A percentile compares a stretch with the other conserved stretches of the same genome.
phyloP scores from a whole-genome alignment of 2,888 invertebrate species.

The Ennomos erosarius region DNA sequence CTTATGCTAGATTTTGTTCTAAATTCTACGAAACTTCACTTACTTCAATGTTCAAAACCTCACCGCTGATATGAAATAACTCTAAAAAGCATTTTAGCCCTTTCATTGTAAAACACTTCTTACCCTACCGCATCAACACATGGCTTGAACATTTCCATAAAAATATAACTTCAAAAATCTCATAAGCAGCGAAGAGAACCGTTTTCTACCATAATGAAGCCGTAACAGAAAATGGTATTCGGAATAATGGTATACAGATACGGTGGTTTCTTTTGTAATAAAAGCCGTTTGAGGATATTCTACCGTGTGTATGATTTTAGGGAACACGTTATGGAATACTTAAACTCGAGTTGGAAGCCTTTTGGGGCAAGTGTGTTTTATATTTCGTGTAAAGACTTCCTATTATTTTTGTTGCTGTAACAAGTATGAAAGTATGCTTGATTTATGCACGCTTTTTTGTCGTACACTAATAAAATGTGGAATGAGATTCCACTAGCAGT shows the following conservation, averaged over 20 bases:
- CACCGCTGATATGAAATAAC: too few species aligned
- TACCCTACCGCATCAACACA: constrained; percentile 4
- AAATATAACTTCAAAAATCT: constrained; percentile 21
- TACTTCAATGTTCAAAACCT: too few species aligned
- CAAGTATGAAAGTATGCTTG: too few species aligned
- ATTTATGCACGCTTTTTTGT: too few species aligned
- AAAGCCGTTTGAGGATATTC: constrained; percentile 17
- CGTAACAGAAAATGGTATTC: constrained; percentile 16
- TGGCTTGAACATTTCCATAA: constrained; percentile 21
- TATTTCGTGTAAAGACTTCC: constrained; percentile 1
- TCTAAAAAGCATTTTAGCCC: too few species aligned
- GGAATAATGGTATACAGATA: constrained; percentile 21
- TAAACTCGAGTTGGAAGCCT: constrained; percentile 10
- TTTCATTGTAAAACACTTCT: too few species aligned
- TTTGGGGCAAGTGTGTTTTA: constrained; percentile 7
- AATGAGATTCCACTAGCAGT: too few species aligned
- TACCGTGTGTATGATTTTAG: constrained; percentile 22
- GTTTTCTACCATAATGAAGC: constrained; percentile 25
- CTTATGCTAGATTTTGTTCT: too few species aligned
- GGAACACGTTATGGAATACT: constrained; percentile 17
- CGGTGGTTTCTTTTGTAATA: constrained; percentile 25
- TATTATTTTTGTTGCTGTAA: background rate
- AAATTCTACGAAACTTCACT: too few species aligned
- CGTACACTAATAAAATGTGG: too few species aligned
- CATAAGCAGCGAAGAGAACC: constrained; percentile 15